A percentile compares a stretch with the other conserved stretches of the same genome.
Evolutionary conservation across 2,113 vertebrate genomes (phyloP).

Genomic region (Odocoileus virginianus): DNA sequence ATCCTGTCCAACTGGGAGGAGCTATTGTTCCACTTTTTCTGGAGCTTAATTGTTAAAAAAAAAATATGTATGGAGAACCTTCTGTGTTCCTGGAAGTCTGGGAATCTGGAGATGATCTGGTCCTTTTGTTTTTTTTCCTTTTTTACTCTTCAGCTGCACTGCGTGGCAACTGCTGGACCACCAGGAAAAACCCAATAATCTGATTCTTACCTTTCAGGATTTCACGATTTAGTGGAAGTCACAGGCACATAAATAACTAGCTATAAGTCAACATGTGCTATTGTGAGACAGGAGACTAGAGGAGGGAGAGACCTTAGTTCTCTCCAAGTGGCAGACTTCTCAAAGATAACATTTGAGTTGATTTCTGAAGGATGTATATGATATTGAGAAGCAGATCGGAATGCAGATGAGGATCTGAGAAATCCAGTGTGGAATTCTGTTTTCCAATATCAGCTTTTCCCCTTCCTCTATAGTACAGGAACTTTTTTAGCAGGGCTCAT

Average conservation of each 20-base stretch:
- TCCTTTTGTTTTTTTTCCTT: not conserved
- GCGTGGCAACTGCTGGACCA: not conserved
- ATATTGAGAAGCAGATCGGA: not conserved
- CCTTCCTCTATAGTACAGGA: not conserved
- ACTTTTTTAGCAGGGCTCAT: not conserved
- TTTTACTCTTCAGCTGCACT: not conserved
- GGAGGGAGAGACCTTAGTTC: not conserved
- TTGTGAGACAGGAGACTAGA: not conserved
- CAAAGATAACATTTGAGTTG: not conserved
- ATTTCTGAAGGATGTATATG: not conserved
- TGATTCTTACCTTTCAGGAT: not conserved
- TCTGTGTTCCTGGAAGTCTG: not conserved
- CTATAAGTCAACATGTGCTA: not conserved
- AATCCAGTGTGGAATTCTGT: not conserved
- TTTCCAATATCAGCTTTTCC: not conserved
- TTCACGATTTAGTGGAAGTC: not conserved
- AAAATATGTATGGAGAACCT: not conserved
- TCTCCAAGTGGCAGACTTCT: not conserved
- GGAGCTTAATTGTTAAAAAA: not conserved
- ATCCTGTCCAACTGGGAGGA: not conserved
- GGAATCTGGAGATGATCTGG: not conserved
- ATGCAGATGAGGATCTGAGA: not conserved
- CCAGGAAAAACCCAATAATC: not conserved
- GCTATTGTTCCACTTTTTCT: not conserved
- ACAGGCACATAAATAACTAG: not conserved